Evolutionary conservation across 2,888 invertebrate genomes (phyloP).

Genomic region (Philopedon plagiatum): DNA sequence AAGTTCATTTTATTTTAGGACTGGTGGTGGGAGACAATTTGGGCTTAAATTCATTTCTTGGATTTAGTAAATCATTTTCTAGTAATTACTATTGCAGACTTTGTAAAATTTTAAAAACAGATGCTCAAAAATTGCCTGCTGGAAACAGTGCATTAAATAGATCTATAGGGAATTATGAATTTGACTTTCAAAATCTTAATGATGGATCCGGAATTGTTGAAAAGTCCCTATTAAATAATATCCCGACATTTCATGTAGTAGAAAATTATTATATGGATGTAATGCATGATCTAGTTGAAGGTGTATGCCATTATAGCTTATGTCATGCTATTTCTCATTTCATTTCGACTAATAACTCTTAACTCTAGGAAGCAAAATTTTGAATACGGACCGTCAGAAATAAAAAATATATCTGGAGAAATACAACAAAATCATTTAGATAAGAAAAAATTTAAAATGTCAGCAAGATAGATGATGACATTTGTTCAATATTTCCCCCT

Average conservation of each 20-base stretch:
- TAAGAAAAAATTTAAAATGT: constrained; percentile 50
- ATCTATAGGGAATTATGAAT: constrained; percentile 52
- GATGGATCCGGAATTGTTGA: not conserved
- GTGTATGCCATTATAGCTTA: constrained; percentile 50
- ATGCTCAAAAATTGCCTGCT: constrained; percentile 18
- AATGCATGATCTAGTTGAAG: constrained; percentile 54
- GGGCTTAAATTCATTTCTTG: constrained; percentile 51
- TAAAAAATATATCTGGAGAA: constrained; percentile 51
- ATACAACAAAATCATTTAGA: constrained; percentile 49
- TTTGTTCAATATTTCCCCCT: constrained; percentile 54
- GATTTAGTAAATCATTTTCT: constrained; percentile 51
- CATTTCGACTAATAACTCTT: constrained; percentile 40
- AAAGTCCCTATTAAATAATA: constrained; percentile 48
- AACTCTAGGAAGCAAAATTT: constrained; percentile 55
- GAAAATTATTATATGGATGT: constrained; percentile 52
- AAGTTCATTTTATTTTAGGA: constrained; percentile 51
- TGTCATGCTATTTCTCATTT: constrained; percentile 53
- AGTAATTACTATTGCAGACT: constrained; percentile 51
- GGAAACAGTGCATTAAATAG: constrained; percentile 45
- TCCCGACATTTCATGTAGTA: constrained; percentile 55
- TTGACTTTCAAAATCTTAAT: too few species aligned
- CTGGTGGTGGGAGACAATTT: constrained; percentile 53
- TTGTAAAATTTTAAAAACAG: constrained; percentile 46
- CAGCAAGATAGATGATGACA: constrained; percentile 57
- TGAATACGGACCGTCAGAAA: constrained; percentile 54